A percentile compares a stretch with the other conserved stretches of the same genome.
phyloP scores from a whole-genome alignment of 2,113 vertebrate species.

The Paedocypris sp. region DNA sequence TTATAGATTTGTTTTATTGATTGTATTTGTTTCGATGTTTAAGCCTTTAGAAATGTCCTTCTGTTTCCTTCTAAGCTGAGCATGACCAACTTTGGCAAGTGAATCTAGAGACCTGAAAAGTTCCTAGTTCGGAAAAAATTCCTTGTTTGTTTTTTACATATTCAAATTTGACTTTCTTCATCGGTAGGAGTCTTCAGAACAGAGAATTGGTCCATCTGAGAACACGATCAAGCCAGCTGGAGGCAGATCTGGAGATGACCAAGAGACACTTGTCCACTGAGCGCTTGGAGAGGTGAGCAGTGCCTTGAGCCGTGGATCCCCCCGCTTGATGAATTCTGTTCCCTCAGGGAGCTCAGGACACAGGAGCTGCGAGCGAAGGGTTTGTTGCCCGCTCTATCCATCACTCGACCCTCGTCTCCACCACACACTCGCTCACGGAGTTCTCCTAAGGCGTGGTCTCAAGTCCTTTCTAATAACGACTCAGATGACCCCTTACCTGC shows the following conservation, averaged over 20 bases:
- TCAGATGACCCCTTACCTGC: neutral
- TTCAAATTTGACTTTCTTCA: neutral
- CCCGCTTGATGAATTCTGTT: too few relatives aligned
- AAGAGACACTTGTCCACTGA: slow-evolving; percentile 66
- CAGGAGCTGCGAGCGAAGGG: slow-evolving; percentile 28
- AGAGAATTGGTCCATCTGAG: slow-evolving; percentile 62
- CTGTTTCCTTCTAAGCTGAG: too few relatives aligned
- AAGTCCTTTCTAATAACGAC: neutral
- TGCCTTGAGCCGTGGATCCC: too few relatives aligned
- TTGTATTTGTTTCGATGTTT: too few relatives aligned
- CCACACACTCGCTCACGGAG: slow-evolving; percentile 19
- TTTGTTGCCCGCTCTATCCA: slow-evolving; percentile 11
- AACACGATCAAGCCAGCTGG: slow-evolving; percentile 56
- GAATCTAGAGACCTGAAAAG: too few relatives aligned
- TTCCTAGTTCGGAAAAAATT: too few relatives aligned
- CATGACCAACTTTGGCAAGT: too few relatives aligned
- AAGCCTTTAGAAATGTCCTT: too few relatives aligned
- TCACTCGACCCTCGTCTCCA: slow-evolving; percentile 31
- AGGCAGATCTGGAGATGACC: slow-evolving; percentile 63
- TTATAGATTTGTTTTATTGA: too few relatives aligned
- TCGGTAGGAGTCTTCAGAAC: slow-evolving; percentile 33
- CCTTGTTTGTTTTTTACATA: neutral
- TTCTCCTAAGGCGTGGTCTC: slow-evolving; percentile 21
- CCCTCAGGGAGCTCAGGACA: slow-evolving; percentile 27
- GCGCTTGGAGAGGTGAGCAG: slow-evolving; percentile 65